Conservation (phyloP, 2,888 invertebrate species). For the Acanthosoma haemorrhoidale region DNA sequence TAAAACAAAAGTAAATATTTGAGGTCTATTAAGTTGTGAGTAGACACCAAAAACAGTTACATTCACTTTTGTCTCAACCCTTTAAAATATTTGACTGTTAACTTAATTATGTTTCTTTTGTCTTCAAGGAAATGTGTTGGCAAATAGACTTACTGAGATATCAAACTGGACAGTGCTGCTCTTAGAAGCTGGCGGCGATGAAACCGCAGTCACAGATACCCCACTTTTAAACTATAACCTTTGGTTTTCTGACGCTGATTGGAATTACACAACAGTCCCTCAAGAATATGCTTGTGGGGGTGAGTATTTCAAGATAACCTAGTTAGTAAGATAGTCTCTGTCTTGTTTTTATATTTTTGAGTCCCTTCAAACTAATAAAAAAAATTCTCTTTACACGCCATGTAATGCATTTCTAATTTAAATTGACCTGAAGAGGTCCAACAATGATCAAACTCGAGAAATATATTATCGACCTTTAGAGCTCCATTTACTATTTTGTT, state of each 20-base stretch:
- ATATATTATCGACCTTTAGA: no score
- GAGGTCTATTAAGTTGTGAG: no score
- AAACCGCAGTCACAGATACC: slow-evolving; percentile 83
- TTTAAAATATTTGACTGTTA: background rate
- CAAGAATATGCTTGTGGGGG: slow-evolving; percentile 76
- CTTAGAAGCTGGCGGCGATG: slow-evolving; percentile 82
- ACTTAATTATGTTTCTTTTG: background rate
- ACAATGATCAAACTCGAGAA: no score
- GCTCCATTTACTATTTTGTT: no score
- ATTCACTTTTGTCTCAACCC: no score
- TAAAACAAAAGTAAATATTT: no score
- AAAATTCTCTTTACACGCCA: no score
- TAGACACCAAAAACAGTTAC: no score
- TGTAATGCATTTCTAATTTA: no score
- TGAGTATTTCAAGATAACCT: slow-evolving; percentile 48
- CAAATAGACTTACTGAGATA: slow-evolving; percentile 73
- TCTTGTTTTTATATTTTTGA: background rate
- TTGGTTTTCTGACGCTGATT: slow-evolving; percentile 81
- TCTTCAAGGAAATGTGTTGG: slow-evolving; percentile 72
- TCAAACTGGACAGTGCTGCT: slow-evolving; percentile 73
- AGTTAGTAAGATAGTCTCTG: background rate
- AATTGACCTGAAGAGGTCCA: no score
- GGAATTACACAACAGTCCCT: slow-evolving; percentile 88
- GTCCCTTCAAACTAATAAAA: no score
- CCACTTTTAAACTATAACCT: slow-evolving; percentile 79